A percentile compares a stretch with the other conserved stretches of the same genome.
Conservation (phyloP, 2,888 invertebrate species). For the Nemurella pictetii region DNA sequence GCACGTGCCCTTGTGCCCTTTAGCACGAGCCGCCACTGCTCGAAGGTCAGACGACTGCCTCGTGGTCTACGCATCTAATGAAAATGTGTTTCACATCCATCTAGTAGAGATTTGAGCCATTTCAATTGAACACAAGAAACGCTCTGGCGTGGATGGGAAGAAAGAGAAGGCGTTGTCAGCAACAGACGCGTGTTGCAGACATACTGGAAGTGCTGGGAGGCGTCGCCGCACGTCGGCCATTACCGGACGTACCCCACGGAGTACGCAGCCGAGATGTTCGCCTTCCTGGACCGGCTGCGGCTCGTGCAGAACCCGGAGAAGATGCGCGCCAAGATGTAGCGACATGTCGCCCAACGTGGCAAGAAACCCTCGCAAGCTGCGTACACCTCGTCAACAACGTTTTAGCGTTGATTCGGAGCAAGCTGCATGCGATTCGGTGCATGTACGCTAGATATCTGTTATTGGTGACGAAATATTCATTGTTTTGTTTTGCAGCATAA, state of each 20-base stretch:
- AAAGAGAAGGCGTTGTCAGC: background rate
- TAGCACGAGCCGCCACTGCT: too few species aligned
- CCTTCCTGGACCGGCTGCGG: slow-evolving; percentile 62
- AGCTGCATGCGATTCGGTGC: too few species aligned
- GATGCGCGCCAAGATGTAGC: slow-evolving; percentile 55
- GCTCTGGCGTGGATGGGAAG: background rate
- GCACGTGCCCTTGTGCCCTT: too few species aligned
- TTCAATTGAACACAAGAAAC: background rate
- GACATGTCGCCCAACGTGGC: too few species aligned
- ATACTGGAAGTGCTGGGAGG: slow-evolving; percentile 71
- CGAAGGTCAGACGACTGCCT: too few species aligned
- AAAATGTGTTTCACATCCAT: background rate
- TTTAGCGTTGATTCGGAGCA: too few species aligned
- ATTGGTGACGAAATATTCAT: too few species aligned
- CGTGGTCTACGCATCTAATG: too few species aligned
- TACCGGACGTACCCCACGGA: slow-evolving; percentile 66
- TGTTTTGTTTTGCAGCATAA: too few species aligned
- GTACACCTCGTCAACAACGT: too few species aligned
- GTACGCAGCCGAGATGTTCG: slow-evolving; percentile 62
- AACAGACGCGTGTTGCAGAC: slow-evolving; percentile 53
- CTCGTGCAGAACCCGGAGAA: slow-evolving; percentile 58
- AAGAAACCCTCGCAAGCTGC: too few species aligned
- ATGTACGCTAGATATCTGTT: too few species aligned
- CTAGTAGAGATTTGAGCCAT: background rate
- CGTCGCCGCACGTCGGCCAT: slow-evolving; percentile 75